These are phyloP conservation scores for Palythoa grandis DNA, from an alignment of 92 coral and sea anemone species.

Conservation along the genomic window DNA sequence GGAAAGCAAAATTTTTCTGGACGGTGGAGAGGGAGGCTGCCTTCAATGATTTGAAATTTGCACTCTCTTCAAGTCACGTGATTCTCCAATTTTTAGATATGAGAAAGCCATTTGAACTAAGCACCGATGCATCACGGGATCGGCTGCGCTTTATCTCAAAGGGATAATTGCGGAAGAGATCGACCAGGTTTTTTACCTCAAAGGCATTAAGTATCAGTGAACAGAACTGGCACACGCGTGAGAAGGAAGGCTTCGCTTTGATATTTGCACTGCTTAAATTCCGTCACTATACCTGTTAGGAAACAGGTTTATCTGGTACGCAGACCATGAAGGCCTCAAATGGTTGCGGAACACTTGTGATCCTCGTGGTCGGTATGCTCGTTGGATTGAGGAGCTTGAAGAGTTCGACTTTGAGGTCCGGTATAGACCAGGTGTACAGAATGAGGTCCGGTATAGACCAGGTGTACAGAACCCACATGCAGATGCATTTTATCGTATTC, in stretches of 20 bases:
- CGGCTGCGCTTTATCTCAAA: slow-evolving; percentile 56
- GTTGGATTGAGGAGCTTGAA: slow-evolving; percentile 65
- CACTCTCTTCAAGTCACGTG: too few species aligned
- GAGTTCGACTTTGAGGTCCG: slow-evolving; percentile 55
- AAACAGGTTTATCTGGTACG: slow-evolving; percentile 49
- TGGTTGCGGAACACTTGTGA: slow-evolving; percentile 57
- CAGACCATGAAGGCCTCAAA: slow-evolving; percentile 51
- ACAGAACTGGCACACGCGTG: slow-evolving; percentile 57
- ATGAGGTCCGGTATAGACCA: too few species aligned
- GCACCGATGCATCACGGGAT: slow-evolving; percentile 63
- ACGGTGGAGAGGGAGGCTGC: too few species aligned
- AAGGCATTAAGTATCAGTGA: slow-evolving; percentile 55
- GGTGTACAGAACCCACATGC: slow-evolving; percentile 35
- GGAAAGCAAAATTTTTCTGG: too few species aligned
- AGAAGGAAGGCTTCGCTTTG: slow-evolving; percentile 59
- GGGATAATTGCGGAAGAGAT: slow-evolving; percentile 52
- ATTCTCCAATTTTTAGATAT: too few species aligned
- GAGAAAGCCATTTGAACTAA: slow-evolving; percentile 29
- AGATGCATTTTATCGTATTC: slow-evolving; percentile 57
- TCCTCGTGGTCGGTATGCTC: slow-evolving; percentile 60
- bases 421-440: slow-evolving; percentile 48
- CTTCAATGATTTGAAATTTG: too few species aligned
- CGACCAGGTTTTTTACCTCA: slow-evolving; percentile 59
- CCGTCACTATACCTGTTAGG: slow-evolving; percentile 51
- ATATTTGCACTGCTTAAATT: slow-evolving; percentile 53